Evolutionary conservation across 2,888 invertebrate genomes (phyloP).

Genomic region (Muscina levida): DNA sequence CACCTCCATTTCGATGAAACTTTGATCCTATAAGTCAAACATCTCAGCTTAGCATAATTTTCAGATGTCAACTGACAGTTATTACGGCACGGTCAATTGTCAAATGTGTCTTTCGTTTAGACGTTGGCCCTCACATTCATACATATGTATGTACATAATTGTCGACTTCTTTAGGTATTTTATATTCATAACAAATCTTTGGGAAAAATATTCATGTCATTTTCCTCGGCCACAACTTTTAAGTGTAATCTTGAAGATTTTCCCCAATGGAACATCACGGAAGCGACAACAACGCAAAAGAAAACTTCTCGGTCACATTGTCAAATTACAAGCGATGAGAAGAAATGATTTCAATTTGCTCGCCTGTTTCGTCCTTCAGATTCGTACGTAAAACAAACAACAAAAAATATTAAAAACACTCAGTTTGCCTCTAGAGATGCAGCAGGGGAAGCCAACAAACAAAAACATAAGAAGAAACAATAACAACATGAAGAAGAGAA

Average conservation of each 20-base stretch:
- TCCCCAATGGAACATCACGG: constrained; percentile 32
- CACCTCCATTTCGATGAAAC: no score
- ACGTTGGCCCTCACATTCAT: no score
- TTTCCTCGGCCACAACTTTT: background rate
- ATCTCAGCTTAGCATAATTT: no score
- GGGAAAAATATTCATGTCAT: background rate
- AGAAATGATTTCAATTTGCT: constrained; percentile 59
- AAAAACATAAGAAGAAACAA: constrained; percentile 39
- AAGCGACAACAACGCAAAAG: constrained; percentile 1
- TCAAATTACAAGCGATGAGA: constrained; percentile 15
- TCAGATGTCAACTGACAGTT: no score
- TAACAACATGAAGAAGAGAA: constrained; percentile 40
- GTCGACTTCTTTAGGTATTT: background rate
- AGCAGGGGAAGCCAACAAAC: constrained; percentile 22
- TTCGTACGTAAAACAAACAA: constrained; percentile 16
- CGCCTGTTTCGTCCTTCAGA: constrained; percentile 30
- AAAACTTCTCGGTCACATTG: constrained; percentile 10
- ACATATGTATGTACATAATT: background rate
- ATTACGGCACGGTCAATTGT: no score
- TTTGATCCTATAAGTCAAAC: no score
- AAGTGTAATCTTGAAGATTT: constrained; percentile 7
- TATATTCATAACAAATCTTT: constrained; percentile 18
- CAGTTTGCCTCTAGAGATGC: constrained; percentile 11
- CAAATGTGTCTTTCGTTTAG: no score
- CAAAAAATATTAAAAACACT: constrained; percentile 28